Evolutionary conservation across 2,113 vertebrate genomes (phyloP), one percentile per base, ranked within the genome.

Genomic region (Lichenostomus cassidix): DNA sequence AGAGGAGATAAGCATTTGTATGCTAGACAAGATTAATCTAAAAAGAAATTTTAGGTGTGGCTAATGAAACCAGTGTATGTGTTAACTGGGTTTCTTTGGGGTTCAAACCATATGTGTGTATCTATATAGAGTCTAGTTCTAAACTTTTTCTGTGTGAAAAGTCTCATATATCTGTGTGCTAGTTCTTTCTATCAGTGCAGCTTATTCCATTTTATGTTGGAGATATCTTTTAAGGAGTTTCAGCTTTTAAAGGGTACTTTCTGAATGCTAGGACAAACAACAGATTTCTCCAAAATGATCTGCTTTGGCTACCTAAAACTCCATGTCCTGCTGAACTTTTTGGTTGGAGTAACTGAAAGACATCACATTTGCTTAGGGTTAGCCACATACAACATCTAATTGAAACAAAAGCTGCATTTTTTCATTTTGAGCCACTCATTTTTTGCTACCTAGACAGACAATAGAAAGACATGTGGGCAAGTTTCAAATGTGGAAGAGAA

Each of bases 1-100:
- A 79, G 79, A 65, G 81, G 91, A 97, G 92, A 96, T 97, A 95
- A 96, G 78, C 75, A 91, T 97, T 97, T 95, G 50, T 96, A 84
- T 93, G 90, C 85, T 94, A 87, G 83, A 65, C 63, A 91, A 96
- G 93, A 96, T 96, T 94, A 92, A 96, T 96, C 95, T 95, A 75
- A 94, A 91, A 96, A 82, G 69, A 95, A 95, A 84, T 92, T 90
- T 90, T 82, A 96, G 87, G 90, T 94, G 83, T 95, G 94, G 86
- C 94, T 96, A 97, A 97, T 97, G 95, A 95, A 97, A 97, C 75
- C 55, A 83, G 23, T 71, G 41, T 92, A 31, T 69, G 49, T 79
- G 89, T 89, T 95, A 93, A 70, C 80, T 94, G 87, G 33, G 89
- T 87, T 96, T 95, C 83, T 92, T 81, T 71, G 29, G 60, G 65